These are phyloP conservation scores for Nibea coibor DNA, from an alignment of 2,113 vertebrate genomes.

Conservation along the genomic window DNA sequence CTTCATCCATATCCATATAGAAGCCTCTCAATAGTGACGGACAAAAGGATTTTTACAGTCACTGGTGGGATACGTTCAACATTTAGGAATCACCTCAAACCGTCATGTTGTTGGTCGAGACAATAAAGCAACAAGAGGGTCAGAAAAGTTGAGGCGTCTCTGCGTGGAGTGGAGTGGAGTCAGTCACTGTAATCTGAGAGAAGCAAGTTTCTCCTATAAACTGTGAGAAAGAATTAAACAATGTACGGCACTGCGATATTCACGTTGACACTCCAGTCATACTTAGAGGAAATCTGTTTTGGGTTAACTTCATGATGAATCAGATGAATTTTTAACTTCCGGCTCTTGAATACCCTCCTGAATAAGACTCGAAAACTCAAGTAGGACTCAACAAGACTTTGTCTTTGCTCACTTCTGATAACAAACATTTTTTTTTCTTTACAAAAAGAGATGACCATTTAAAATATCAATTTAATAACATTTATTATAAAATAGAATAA, in stretches of 20 bases:
- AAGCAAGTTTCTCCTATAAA: slow-evolving; percentile 23
- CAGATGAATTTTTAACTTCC: neutral
- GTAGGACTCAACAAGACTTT: neutral
- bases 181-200: neutral
- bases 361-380: neutral
- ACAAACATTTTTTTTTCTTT: neutral
- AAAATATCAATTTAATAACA: neutral
- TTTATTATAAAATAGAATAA: neutral
- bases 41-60: slow-evolving; percentile 51
- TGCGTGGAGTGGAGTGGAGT: slow-evolving; percentile 1
- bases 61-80: slow-evolving; percentile 2
- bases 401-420: neutral
- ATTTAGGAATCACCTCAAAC: slow-evolving; percentile 22
- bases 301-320: slow-evolving; percentile 17
- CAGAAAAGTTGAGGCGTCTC: slow-evolving; percentile 16
- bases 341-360: neutral
- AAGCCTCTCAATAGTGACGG: slow-evolving; percentile 40
- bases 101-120: slow-evolving; percentile 4
- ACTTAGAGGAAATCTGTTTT: neutral
- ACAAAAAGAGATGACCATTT: neutral
- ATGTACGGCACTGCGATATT: slow-evolving; percentile 30
- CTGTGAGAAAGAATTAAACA: slow-evolving; percentile 27
- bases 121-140: neutral
- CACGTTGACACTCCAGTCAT: slow-evolving; percentile 33
- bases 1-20: slow-evolving; percentile 66